phyloP scores from a whole-genome alignment of 1,140 invertebrate species.

The Saccostrea cuccullata region DNA sequence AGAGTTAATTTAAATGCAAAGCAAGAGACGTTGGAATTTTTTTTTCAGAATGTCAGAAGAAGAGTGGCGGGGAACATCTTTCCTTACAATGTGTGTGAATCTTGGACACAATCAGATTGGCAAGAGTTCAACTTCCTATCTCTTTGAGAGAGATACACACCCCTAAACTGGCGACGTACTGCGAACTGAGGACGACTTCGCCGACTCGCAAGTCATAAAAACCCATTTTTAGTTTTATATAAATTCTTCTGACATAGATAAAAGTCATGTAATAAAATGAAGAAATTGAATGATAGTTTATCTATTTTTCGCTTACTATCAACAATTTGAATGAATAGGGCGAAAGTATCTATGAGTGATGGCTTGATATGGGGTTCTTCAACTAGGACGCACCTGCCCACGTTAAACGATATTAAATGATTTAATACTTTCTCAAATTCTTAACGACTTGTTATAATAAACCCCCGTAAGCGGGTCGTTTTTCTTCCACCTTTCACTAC shows the following conservation, averaged over 20 bases:
- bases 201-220: slow-evolving; percentile 6
- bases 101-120: slow-evolving; percentile 17
- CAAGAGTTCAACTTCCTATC: not conserved
- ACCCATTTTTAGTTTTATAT: not conserved
- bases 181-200: not conserved
- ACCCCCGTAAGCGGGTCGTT: too few relatives aligned
- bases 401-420: not conserved
- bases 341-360: not conserved
- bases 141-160: not conserved
- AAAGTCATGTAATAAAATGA: slow-evolving; percentile 3
- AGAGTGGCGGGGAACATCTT: not conserved
- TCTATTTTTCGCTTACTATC: not conserved
- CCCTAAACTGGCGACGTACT: not conserved
- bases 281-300: not conserved
- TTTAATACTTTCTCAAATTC: too few relatives aligned
- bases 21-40: not conserved
- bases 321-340: not conserved
- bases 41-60: not conserved
- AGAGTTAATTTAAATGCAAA: not conserved
- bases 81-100: not conserved
- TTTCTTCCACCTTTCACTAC: too few relatives aligned
- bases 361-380: not conserved
- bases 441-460: too few relatives aligned
- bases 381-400: not conserved
- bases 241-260: not conserved